Conservation (phyloP, 2,797 vertebrate species). For the Artibeus lituratus region DNA sequence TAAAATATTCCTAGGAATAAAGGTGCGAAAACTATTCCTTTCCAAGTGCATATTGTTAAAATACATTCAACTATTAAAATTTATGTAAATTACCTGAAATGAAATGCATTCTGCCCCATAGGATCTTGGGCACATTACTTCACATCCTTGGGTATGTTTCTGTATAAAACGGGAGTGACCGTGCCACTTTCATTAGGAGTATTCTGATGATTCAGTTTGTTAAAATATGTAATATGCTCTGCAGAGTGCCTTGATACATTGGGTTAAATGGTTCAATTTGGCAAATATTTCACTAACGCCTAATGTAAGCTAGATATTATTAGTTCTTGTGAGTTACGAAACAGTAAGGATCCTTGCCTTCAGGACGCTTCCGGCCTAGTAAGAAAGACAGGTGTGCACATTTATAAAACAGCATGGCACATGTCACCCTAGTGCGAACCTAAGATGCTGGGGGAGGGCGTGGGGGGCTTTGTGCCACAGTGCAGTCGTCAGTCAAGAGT, state of each 20-base stretch:
- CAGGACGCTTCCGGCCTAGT: neutral
- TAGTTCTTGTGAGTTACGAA: neutral
- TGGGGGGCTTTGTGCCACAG: neutral
- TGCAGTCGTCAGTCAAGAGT: neutral
- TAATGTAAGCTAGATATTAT: neutral
- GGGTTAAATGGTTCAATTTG: neutral
- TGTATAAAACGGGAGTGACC: neutral
- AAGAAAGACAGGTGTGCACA: neutral
- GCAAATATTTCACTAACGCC: neutral
- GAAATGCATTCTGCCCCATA: neutral
- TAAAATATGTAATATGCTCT: neutral
- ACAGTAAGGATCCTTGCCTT: neutral
- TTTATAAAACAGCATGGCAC: neutral
- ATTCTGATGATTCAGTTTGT: neutral
- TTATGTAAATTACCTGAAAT: slow-evolving; percentile 11
- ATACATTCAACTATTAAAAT: neutral
- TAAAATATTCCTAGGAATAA: neutral
- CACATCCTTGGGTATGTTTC: neutral
- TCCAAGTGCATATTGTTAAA: neutral
- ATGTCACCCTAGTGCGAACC: neutral
- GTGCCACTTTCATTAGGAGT: neutral
- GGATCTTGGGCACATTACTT: neutral
- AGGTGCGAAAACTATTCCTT: neutral
- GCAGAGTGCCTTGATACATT: neutral
- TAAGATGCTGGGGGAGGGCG: neutral